phyloP scores from a whole-genome alignment of 1,140 invertebrate species.

The Andrena cerasifolii region DNA sequence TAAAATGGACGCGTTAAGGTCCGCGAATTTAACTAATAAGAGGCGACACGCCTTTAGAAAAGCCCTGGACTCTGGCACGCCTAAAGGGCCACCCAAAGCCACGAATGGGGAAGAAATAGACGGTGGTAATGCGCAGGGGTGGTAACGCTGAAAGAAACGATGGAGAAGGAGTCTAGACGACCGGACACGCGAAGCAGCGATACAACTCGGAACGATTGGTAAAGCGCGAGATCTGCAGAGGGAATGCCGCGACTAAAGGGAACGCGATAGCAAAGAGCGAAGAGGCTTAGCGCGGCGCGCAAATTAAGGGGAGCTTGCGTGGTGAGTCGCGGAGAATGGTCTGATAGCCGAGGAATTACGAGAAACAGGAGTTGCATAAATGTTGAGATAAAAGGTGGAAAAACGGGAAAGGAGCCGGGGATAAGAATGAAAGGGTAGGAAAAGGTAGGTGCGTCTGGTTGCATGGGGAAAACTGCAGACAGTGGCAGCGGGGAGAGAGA shows the following conservation, averaged over 20 bases:
- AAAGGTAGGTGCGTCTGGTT: background rate
- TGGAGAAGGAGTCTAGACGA: background rate
- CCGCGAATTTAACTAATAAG: too few species aligned
- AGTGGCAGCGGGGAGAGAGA: background rate
- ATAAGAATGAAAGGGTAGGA: background rate
- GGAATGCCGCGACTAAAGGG: background rate
- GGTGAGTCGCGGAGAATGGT: background rate
- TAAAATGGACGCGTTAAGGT: too few species aligned
- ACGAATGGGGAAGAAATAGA: too few species aligned
- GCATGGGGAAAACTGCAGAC: background rate
- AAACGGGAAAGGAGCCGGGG: background rate
- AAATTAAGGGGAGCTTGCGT: background rate
- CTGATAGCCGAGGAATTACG: slow-evolving; percentile 6
- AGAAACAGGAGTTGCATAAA: background rate
- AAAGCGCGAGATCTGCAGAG: background rate
- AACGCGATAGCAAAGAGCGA: background rate
- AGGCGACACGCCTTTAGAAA: too few species aligned
- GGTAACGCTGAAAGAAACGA: background rate
- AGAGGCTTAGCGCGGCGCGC: background rate
- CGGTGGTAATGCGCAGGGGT: too few species aligned
- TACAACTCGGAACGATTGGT: background rate
- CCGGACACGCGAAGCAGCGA: background rate
- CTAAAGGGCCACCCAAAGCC: too few species aligned
- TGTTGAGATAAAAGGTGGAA: background rate
- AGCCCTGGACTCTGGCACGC: too few species aligned